These are phyloP conservation scores for Acanthoscelides obtectus DNA, from an alignment of 2,888 invertebrate species.

Conservation along the genomic window DNA sequence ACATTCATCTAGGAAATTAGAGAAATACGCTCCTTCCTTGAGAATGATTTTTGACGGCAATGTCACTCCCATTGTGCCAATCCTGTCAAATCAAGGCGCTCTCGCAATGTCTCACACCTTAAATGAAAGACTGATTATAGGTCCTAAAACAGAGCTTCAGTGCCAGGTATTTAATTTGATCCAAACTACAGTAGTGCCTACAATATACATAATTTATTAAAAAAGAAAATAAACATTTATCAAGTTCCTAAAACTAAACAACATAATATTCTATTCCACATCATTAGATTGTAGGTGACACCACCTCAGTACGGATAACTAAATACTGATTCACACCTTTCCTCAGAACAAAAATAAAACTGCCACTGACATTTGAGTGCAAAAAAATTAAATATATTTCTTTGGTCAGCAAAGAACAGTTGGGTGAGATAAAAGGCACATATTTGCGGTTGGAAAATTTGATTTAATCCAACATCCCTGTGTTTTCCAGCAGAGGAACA, in stretches of 20 bases:
- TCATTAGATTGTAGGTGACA: background rate
- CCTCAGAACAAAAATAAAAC: background rate
- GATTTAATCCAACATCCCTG: background rate
- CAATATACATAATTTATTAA: background rate
- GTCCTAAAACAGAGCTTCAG: too few relatives aligned
- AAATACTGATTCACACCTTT: background rate
- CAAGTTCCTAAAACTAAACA: background rate
- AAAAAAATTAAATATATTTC: background rate
- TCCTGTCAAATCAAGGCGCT: too few relatives aligned
- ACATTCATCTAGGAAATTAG: too few relatives aligned
- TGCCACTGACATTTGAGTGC: background rate
- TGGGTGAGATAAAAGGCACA: background rate
- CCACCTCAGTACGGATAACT: background rate
- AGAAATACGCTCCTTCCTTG: too few relatives aligned
- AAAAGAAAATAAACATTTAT: background rate
- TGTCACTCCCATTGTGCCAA: too few relatives aligned
- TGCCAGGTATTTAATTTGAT: too few relatives aligned
- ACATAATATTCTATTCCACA: background rate
- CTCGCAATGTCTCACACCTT: too few relatives aligned
- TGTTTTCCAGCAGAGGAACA: constrained; percentile 21
- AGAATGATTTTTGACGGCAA: too few relatives aligned
- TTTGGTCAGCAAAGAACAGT: background rate
- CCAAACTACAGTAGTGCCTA: background rate
- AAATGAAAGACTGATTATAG: too few relatives aligned
- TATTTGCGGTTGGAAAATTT: background rate